Conservation (phyloP, 2,888 invertebrate genomes). For the Anorthoa munda region DNA sequence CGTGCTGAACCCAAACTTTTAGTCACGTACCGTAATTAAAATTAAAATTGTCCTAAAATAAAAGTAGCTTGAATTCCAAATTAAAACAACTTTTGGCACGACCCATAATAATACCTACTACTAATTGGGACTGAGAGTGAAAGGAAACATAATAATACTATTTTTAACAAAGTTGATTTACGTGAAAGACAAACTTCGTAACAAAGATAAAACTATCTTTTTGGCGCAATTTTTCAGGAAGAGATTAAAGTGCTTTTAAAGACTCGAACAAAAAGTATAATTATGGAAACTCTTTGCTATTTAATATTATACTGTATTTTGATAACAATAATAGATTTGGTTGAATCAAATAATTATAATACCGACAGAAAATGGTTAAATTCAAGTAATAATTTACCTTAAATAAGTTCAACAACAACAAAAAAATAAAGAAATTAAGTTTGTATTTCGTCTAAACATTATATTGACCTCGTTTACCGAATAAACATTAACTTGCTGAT, state of each 20-base stretch:
- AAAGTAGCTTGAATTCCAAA: too few species aligned
- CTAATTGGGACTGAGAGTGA: conserved; percentile 30
- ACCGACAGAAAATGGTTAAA: too few species aligned
- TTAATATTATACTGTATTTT: too few species aligned
- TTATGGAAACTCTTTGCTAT: too few species aligned
- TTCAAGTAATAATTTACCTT: not conserved
- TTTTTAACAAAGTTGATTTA: conserved; percentile 43
- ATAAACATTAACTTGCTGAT: conserved; percentile 19
- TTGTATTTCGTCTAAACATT: too few species aligned
- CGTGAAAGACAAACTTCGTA: conserved; percentile 33
- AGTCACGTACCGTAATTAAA: too few species aligned
- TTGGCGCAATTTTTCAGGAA: conserved; percentile 20
- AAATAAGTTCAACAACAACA: not conserved
- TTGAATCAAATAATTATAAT: too few species aligned
- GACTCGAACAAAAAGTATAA: conserved; percentile 12
- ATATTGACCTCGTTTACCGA: not conserved
- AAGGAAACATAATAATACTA: conserved; percentile 18
- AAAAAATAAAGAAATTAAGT: not conserved
- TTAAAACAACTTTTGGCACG: too few species aligned
- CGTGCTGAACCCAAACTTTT: too few species aligned
- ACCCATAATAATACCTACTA: conserved; percentile 8
- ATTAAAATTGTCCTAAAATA: too few species aligned
- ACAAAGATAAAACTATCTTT: conserved; percentile 47
- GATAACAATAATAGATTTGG: too few species aligned
- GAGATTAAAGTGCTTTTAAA: conserved; percentile 32